Conservation (phyloP, 2,797 vertebrate genomes). For the Artibeus lituratus region DNA sequence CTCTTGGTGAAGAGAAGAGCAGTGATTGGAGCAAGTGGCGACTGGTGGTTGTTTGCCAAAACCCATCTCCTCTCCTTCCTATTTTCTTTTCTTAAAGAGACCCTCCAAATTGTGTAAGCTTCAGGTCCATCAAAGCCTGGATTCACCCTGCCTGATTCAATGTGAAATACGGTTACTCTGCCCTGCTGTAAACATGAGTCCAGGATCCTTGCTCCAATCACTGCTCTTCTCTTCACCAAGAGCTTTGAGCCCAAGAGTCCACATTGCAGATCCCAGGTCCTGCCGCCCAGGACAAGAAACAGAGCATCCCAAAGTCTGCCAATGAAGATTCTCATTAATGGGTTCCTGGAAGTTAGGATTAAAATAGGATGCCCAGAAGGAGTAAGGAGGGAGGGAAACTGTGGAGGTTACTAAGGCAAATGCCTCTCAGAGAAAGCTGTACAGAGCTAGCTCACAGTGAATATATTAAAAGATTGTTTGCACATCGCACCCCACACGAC, state of each 20-base stretch:
- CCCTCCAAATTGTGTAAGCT: not conserved
- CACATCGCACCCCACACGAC: not conserved
- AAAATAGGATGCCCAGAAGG: not conserved
- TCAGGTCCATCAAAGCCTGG: not conserved
- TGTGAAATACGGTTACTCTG: not conserved
- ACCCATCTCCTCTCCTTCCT: too few relatives aligned
- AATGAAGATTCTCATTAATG: not conserved
- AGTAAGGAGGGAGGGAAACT: not conserved
- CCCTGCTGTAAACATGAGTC: not conserved
- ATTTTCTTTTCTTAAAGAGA: not conserved
- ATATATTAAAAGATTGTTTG: not conserved
- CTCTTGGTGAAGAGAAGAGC: not conserved
- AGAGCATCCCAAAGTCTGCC: not conserved
- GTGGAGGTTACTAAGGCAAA: not conserved
- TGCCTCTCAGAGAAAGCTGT: not conserved
- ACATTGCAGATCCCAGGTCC: not conserved
- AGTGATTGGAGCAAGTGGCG: not conserved
- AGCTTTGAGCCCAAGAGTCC: not conserved
- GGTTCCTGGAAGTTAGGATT: not conserved
- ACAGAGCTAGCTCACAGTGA: not conserved
- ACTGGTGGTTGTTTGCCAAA: too few relatives aligned
- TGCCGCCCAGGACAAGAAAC: not conserved
- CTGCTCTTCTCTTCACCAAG: not conserved
- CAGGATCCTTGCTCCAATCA: not conserved
- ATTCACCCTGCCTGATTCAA: not conserved